Conservation (phyloP, 2,797 vertebrate genomes). For the Mus caroli region DNA sequence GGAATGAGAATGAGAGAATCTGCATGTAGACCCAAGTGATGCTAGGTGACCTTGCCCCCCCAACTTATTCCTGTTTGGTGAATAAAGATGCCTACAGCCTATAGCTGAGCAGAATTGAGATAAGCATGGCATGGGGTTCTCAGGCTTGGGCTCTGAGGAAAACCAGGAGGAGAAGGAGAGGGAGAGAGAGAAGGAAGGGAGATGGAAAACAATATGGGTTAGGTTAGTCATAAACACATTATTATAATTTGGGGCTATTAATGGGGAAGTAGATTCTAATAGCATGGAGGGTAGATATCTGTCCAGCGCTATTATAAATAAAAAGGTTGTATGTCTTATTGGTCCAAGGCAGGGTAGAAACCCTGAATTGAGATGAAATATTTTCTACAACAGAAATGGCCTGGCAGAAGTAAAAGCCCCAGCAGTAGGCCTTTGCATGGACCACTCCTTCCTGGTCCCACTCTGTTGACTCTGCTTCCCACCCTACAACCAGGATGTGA, state of each 20-base stretch:
- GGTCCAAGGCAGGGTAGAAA: neutral
- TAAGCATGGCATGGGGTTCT: neutral
- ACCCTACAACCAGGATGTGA: too few species aligned
- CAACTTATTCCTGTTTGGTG: neutral
- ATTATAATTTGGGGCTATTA: neutral
- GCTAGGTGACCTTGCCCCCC: neutral
- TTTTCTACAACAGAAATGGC: neutral
- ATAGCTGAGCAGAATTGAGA: neutral
- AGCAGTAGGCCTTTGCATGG: neutral
- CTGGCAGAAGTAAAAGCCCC: neutral
- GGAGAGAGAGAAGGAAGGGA: neutral
- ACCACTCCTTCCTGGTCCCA: too few species aligned
- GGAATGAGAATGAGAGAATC: neutral
- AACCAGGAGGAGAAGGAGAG: neutral
- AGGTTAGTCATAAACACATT: neutral
- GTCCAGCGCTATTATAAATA: neutral
- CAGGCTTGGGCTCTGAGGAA: neutral
- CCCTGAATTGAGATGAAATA: neutral
- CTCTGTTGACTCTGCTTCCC: neutral
- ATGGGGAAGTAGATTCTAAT: neutral
- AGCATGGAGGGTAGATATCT: neutral
- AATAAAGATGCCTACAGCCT: neutral
- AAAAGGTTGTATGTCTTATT: too few species aligned
- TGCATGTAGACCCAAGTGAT: neutral
- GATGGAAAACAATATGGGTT: neutral